Conservation (phyloP, 1,140 invertebrate genomes). For the Pogonomyrmex californicus region DNA sequence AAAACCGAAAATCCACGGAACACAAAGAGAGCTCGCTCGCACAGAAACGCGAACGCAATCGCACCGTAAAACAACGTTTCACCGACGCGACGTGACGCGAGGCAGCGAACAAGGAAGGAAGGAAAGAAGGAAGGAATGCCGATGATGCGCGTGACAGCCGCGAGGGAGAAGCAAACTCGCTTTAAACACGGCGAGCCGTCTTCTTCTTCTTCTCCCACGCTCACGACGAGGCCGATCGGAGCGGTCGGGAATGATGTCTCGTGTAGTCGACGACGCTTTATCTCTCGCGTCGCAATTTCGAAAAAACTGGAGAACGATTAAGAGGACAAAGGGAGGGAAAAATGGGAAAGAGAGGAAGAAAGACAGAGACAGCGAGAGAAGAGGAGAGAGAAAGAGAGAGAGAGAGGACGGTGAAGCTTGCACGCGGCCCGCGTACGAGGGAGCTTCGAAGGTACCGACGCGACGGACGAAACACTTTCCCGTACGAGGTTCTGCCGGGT, state of each 20-base stretch:
- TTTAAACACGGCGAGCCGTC: constrained; percentile 17
- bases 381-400: background rate
- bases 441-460: constrained; percentile 65
- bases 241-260: constrained; percentile 8
- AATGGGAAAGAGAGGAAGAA: background rate
- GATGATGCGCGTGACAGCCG: constrained; percentile 41
- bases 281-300: constrained; percentile 9
- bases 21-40: constrained; percentile 70
- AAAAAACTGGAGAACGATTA: background rate
- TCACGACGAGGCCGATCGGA: constrained; percentile 18
- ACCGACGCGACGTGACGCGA: constrained; percentile 43
- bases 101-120: constrained; percentile 10
- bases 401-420: constrained; percentile 32
- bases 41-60: constrained; percentile 61
- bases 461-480: constrained; percentile 77
- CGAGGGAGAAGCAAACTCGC: constrained; percentile 34
- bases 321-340: background rate
- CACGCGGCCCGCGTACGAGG: constrained; percentile 68
- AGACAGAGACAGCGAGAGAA: constrained; percentile 28
- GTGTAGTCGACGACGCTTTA: background rate
- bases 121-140: constrained; percentile 25
- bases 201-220: constrained; percentile 52
- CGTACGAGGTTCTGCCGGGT: constrained; percentile 84
- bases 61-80: constrained; percentile 67
- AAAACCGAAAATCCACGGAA: constrained; percentile 68